Conservation (phyloP, 2,797 vertebrate species). For the Brotogeris chrysoptera region DNA sequence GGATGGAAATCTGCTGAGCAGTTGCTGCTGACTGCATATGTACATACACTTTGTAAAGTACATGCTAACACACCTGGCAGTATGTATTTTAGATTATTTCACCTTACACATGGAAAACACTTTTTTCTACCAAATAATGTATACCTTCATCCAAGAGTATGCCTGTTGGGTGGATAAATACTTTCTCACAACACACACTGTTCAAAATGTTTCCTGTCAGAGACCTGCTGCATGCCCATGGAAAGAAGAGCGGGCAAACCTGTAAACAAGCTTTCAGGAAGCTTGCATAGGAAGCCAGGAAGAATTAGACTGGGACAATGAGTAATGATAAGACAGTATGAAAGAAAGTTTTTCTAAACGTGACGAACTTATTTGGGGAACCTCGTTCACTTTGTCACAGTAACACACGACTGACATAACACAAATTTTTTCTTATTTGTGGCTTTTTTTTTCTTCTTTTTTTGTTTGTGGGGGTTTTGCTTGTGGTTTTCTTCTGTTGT, state of each 20-base stretch:
- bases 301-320: neutral
- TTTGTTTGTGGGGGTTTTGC: neutral
- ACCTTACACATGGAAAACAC: rapidly evolving
- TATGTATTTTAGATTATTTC: rapidly evolving
- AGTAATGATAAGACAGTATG: neutral
- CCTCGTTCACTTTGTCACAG: neutral
- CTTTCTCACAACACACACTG: neutral
- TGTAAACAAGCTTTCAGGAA: neutral
- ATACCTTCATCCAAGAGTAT: rapidly evolving
- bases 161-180: neutral
- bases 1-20: neutral
- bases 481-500: neutral
- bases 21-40: neutral
- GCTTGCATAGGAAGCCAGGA: rapidly evolving
- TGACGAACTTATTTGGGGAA: neutral
- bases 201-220: neutral
- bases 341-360: neutral
- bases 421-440: neutral
- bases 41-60: neutral
- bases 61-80: neutral
- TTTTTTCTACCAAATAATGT: neutral
- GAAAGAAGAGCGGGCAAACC: neutral
- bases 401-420: neutral
- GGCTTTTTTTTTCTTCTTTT: neutral
- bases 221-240: neutral